Base-by-base conservation (phyloP, 92 coral and sea anemone species). In the Siderastrea siderea region DNA sequence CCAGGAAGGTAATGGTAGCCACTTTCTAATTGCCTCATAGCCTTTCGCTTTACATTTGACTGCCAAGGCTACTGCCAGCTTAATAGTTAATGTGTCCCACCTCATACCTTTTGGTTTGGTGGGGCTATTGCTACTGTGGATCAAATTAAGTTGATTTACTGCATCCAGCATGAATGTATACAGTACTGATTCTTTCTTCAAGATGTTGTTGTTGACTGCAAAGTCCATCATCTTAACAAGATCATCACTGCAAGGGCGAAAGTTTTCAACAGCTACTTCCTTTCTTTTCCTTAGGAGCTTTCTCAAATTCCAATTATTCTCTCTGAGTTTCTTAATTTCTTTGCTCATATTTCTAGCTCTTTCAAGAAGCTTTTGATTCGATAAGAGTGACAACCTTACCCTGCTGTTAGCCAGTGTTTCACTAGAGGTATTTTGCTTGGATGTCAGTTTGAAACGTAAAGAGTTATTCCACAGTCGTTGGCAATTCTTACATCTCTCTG, bases 1-100 rank as follows among this genome's bases (percentile, higher is more conserved):
- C 93, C 93, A 89, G 51, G 93, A 76, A 60, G 93, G 93, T 5
- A 84, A 60, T 47, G 89, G 89, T 16, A 89, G 77, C 83, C 88
- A 76, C 82, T 80, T 84, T 26, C 89, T 54, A 7, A 89, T 74
- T 51, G 80, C 87, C 62, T 89, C 85, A 70, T 46, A 89, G 38
- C 85, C 92, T 66, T 77, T 76, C 76, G 55, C 49, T 67, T 79
- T 76, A 78, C 92, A 89, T 64, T 83, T 88, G 7, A 75, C 86
- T 19, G 88, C 92, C 51, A 82, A 17, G 45, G 71, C 65, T 15
- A 80, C 84, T 16, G 74, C 84, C 54, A 79, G 72, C 46, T 80
- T 80, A 13, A 80, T 80, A 14, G 72, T 72, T 12, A 72, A 10
- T 47, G 77, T n/a, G 59, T 72, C 77, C 59, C 77, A 72, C 2